Base-by-base conservation (phyloP, 2,113 vertebrate species). In the Dipodomys stephensi region DNA sequence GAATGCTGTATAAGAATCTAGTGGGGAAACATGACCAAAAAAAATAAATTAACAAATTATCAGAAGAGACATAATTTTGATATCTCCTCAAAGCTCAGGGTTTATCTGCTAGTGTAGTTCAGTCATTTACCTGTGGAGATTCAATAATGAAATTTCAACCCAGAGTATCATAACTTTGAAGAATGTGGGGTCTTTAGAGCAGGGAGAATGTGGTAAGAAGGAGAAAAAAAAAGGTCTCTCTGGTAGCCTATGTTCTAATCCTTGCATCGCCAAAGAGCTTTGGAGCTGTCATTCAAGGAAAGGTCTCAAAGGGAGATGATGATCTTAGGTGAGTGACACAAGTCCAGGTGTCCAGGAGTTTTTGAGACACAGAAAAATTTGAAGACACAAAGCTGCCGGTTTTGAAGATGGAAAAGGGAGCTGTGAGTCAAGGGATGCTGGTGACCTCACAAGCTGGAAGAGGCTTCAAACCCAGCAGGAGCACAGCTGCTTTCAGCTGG, bases 71-170 rank as follows among this genome's bases (percentile, higher is more conserved):
- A 57, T 57, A 64, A 28, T 73, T 57, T 22, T 84, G 79, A 46
- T 79, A 25, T 5, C 28, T 25, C 22, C 23, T 7, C 13, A 9
- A 5, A 7, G 9, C 11, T 35, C 30, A 3, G 4, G 0, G 2
- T 64, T 60, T 65, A 84, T n/a, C 39, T 71, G 35, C 69, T 16
- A 53, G 64, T 6, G 9, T 16, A 65, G 39, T 28, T 78, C 25
- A 53, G 6, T 60, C 32, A 71, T n/a, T 87, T 7, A 23, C 64
- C 7, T 32, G 2, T 73, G 32, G 23, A 73, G 32, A 73, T 15
- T 25, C 62, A 62, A 22, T 72, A 44, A 67, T 85, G 6, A 69
- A 28, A 60, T 27, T 60, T 73, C 57, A 57, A 72, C 39, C 60
- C 11, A 35, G 23, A 15, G 13, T 1, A 6, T 78, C 67, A 44